Evolutionary conservation across 2,888 invertebrate species (phyloP), one percentile per base, ranked within the genome.

Genomic region (Octonoba sinensis): DNA sequence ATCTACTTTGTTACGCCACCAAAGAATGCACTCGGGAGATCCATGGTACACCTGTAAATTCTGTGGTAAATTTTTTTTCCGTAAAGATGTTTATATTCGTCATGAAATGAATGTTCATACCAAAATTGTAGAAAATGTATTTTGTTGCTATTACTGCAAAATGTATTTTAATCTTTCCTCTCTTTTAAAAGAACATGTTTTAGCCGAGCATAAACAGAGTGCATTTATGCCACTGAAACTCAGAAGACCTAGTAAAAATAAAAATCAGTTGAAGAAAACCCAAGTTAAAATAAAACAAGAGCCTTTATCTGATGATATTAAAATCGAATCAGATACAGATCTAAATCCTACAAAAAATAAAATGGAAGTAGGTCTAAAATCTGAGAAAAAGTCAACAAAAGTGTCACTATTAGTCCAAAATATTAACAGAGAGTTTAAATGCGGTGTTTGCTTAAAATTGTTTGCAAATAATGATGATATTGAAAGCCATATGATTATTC

Each of bases 61-160:
- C 15, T 83, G 83, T 71, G 83, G 83, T 15, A 83, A 81, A 22
- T 83, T 72, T 27, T 83, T 83, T 47, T 83, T 83, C 46, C 71
- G 82, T 16, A 82, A 74, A 62, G 82, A 82, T 76, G 72, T 82
- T 16, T 76, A 75, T 72, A 75, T 71, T 47, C 75, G 82, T n/a
- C 82, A 82, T 67, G 82, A 82, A 56, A 65, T 70, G 12, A 82
- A 72, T 67, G 82, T 82, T 56, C 82, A 82, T 56, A 75, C 57
- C 49, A 75, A 76, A 67, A 56, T 54, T n/a, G 24, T 65, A 24
- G 56, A 71, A 57, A 66, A n/a, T 64, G 66, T 60, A 3, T 82
- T 75, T 72, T 70, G 72, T 60, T 82, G 82, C 56, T 75, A 82
- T 49, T 82, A 82, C 56, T 82, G 82, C 47, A 82, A 76, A 59